Evolutionary conservation across 2,888 invertebrate genomes (phyloP), one percentile per base, ranked within the genome.

Genomic region (Dasypogon diadema): DNA sequence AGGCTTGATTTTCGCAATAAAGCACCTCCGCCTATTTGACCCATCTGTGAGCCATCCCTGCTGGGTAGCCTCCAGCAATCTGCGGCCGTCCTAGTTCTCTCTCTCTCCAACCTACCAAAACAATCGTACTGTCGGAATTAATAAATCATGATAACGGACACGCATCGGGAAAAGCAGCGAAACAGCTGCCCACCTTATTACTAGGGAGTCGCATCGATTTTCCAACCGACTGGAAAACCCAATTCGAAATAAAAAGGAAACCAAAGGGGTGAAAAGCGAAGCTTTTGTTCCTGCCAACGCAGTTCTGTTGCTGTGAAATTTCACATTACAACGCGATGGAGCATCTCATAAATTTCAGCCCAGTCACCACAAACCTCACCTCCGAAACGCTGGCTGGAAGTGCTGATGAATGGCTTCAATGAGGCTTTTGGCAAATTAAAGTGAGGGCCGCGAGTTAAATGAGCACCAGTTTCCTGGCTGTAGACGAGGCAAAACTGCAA

Each of bases 361-460:
- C 65, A 65, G 46, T 65, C 46, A 42, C 65, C 24, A 24, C 65
- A 21, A 46, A 10, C 65, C 48, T 22, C n/a, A n/a, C n/a, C n/a
- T n/a, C n/a, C 46, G 18, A 42, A 65, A 48, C 24, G 18, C 46
- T 48, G 65, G 18, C 46, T 48, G 65, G 24, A 65, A 65, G 65
- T 65, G 46, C 65, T 65, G 65, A 65, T 65, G 65, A 65, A 65
- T 65, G 48, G 48, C 65, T 65, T 65, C 46, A 65, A 65, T 65
- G 65, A 46, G 65, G 65, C 65, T 65, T 65, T 14, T 46, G 46
- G 65, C 65, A 42, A 65, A 65, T 65, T 65, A 65, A 42, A 65
- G 48, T 46, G 42, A 24, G 65, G 65, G 14, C 46, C 65, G 22
- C 48, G 46, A 14, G 46, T 65, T 46, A 65, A 65, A 65, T 48